phyloP scores from a whole-genome alignment of 2,113 vertebrate genomes.

The Aegithalos caudatus region DNA sequence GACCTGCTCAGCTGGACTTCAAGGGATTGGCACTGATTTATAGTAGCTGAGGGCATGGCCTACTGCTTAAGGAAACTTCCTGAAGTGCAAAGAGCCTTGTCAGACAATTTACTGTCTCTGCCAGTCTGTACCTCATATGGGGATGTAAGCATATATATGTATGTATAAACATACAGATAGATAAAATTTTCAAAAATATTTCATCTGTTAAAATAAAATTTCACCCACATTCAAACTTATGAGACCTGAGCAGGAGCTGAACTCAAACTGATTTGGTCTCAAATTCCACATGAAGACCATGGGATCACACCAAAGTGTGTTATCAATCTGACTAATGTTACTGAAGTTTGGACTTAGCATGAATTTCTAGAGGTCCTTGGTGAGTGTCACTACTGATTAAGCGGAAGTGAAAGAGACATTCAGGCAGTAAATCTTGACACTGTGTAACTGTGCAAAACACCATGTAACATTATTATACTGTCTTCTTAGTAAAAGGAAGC shows the following conservation, averaged over 20 bases:
- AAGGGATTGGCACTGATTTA: neutral
- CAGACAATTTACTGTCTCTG: neutral
- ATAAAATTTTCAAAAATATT: neutral
- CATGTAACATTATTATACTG: accelerated
- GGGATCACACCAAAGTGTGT: neutral
- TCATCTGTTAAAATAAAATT: neutral
- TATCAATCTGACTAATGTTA: neutral
- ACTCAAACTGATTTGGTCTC: neutral
- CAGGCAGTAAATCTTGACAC: neutral
- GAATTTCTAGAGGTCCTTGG: neutral
- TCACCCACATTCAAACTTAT: neutral
- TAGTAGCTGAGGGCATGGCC: neutral
- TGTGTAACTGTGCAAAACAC: neutral
- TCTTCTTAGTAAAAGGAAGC: neutral
- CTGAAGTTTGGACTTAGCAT: neutral
- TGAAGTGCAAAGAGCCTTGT: neutral
- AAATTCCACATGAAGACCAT: neutral
- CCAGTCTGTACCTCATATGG: neutral
- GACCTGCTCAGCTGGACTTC: neutral
- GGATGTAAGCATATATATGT: neutral
- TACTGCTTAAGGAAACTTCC: neutral
- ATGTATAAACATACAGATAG: neutral
- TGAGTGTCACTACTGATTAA: neutral
- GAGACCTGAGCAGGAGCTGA: neutral
- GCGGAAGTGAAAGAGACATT: neutral